These are phyloP conservation scores for Cheilinus undulatus DNA, from an alignment of 2,113 vertebrate species.

Conservation along the genomic window DNA sequence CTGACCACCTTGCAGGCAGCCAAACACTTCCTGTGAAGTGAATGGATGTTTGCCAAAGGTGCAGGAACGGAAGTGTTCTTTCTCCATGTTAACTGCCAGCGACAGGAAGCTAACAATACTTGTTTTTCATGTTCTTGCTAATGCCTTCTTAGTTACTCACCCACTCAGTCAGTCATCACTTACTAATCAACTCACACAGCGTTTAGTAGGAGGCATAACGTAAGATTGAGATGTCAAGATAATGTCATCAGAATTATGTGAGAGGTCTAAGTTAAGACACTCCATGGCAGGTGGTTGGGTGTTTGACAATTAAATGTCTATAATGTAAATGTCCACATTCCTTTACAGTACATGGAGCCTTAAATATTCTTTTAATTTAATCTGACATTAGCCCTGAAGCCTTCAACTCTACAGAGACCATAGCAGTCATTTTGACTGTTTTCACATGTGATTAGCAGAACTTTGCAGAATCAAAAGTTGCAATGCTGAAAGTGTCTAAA, in stretches of 20 bases:
- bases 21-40: slow-evolving; percentile 32
- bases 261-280: neutral
- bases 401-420: too few relatives aligned
- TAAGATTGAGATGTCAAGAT: slow-evolving; percentile 30
- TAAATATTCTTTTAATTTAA: neutral
- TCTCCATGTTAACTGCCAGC: slow-evolving; percentile 1
- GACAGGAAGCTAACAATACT: slow-evolving; percentile 54
- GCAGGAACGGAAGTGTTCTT: slow-evolving; percentile 35
- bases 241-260: neutral
- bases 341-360: too few relatives aligned
- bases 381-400: neutral
- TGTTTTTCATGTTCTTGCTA: slow-evolving; percentile 72
- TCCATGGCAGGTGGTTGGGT: neutral
- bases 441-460: too few relatives aligned
- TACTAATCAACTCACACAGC: slow-evolving; percentile 28
- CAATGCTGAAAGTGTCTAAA: too few relatives aligned
- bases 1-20: slow-evolving; percentile 5
- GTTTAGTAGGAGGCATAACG: slow-evolving; percentile 1
- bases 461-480: too few relatives aligned
- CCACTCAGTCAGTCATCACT: slow-evolving; percentile 41
- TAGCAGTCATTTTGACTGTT: too few relatives aligned
- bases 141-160: slow-evolving; percentile 39
- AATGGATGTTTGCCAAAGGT: slow-evolving; percentile 63
- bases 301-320: neutral
- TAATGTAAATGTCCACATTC: slow-evolving; percentile 2